Evolutionary conservation across 2,888 invertebrate genomes (phyloP), one percentile per base, ranked within the genome.

Genomic region (Microctonus brassicae): DNA sequence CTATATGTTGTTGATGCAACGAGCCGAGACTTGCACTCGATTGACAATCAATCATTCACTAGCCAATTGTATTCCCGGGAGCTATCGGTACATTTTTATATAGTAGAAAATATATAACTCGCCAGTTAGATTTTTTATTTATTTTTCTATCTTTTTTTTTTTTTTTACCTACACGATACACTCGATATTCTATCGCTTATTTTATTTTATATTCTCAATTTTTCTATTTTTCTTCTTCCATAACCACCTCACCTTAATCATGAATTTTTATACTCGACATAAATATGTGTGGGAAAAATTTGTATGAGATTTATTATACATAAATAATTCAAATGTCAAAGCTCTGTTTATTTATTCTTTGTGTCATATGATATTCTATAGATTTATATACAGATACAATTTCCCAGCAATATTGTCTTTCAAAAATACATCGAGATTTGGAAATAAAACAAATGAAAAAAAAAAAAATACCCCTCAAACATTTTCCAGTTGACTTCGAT

Each of bases 11-110:
- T 24, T 55, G 55, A 55, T 55, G 26, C 55, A 55, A 55, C 55
- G 55, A 55, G 5, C 1, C 55, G 26, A 55, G 55, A 24, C 26
- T 55, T 33, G 33, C 10, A 26, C 6, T 34, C 58, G 17, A 58
- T 58, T 33, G 58, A 58, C 29, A 33, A 58, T 58, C 58, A 58
- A 58, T 58, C 58, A 58, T 58, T 58, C 58, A 58, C 33, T 34
- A 33, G 10, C 33, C 55, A 55, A 55, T 24, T 55, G 24, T 55
- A 24, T 55, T 6, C 26, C 26, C 26, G 10, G 9, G 52, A 26
- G 24, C 24, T 9, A 55, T 24, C 26, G 11, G 7, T 29, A 5
- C 13, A n/a, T 55, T 55, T 22, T 13, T 24, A n/a, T 55, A n/a
- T 26, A 24, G 11, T 53, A n/a, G 5, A 39, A 39, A 53, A n/a